phyloP scores from a whole-genome alignment of 2,113 vertebrate genomes.

The Recurvirostra avosetta region DNA sequence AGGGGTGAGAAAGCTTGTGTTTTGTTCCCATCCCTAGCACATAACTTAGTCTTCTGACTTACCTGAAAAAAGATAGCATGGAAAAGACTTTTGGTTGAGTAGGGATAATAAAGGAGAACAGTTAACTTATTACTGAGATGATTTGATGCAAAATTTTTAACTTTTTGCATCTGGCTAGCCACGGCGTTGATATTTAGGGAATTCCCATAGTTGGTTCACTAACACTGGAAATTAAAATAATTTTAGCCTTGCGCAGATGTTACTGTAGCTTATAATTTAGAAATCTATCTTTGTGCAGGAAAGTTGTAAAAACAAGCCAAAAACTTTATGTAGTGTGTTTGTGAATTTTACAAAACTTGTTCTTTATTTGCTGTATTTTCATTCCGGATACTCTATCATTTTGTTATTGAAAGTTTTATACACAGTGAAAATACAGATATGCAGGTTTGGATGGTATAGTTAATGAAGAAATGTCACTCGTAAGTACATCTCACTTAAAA shows the following conservation, averaged over 20 bases:
- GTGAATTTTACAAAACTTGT: neutral
- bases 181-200: neutral
- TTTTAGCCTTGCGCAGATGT: neutral
- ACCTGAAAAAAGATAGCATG: fast-evolving
- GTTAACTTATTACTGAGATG: neutral
- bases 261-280: neutral
- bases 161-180: neutral
- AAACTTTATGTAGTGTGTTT: neutral
- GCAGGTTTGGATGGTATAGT: neutral
- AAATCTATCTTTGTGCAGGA: neutral
- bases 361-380: neutral
- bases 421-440: neutral
- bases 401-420: neutral
- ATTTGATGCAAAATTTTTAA: neutral
- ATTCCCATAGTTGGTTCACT: neutral
- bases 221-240: neutral
- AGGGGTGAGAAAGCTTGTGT: neutral
- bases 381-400: neutral
- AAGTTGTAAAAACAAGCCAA: neutral
- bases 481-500: neutral
- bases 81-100: neutral
- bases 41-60: neutral
- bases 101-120: neutral
- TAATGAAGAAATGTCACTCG: neutral
- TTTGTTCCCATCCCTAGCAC: neutral